Evolutionary conservation across 2,113 vertebrate genomes (phyloP).

Genomic region (Ceyx melanurus): DNA sequence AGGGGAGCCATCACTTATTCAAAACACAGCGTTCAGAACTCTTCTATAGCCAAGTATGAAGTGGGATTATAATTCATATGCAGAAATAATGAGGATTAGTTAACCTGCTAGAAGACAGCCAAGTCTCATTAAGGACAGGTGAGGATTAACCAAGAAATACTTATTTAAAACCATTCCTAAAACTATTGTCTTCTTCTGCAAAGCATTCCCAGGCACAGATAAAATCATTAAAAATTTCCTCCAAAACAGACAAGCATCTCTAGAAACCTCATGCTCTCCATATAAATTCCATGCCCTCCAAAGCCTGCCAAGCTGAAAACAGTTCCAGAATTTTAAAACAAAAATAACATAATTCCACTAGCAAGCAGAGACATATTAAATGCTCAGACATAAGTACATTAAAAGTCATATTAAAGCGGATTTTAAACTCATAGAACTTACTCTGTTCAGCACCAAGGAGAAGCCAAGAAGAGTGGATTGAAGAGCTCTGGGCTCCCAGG

Average conservation of each 20-base stretch:
- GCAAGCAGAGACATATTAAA: not conserved
- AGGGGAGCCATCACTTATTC: not conserved
- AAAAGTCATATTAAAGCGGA: not conserved
- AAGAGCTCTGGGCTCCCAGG: not conserved
- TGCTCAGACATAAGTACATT: not conserved
- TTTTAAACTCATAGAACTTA: not conserved
- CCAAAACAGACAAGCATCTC: not conserved
- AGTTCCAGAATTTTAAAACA: not conserved
- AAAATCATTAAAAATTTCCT: not conserved
- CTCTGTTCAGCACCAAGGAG: not conserved
- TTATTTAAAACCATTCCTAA: not conserved
- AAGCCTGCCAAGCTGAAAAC: not conserved
- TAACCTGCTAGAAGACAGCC: not conserved
- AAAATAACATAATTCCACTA: not conserved
- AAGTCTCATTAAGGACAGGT: not conserved
- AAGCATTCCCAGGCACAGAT: not conserved
- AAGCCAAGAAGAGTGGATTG: not conserved
- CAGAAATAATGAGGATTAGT: not conserved
- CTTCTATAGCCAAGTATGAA: not conserved
- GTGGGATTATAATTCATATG: not conserved
- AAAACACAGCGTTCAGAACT: not conserved
- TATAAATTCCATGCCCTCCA: not conserved
- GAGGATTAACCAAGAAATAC: not conserved
- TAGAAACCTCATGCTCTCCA: not conserved
- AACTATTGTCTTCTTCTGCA: not conserved